phyloP scores from a whole-genome alignment of 1,140 invertebrate species.

The Catajapyx aquilonaris region DNA sequence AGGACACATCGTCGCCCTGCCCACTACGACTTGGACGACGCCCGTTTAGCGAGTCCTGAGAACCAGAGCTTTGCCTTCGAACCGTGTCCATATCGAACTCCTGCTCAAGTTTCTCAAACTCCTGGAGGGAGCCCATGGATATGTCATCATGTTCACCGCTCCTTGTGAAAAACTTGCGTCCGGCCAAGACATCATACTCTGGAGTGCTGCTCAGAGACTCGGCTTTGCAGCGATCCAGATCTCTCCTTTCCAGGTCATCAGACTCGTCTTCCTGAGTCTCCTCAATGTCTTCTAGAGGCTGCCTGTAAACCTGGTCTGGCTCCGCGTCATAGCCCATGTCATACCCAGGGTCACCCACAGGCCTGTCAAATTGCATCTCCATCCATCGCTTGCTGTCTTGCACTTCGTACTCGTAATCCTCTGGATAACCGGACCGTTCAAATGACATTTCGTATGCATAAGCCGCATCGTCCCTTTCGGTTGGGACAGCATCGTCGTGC shows the following conservation, averaged over 20 bases:
- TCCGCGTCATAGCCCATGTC: conserved; percentile 45
- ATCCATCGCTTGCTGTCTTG: conserved; percentile 69
- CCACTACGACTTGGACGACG: conserved; percentile 38
- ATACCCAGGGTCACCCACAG: conserved; percentile 39
- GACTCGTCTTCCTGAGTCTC: conserved; percentile 48
- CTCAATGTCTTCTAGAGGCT: conserved; percentile 70
- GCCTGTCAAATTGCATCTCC: conserved; percentile 58
- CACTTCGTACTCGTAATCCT: conserved; percentile 23
- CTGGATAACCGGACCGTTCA: conserved; percentile 12
- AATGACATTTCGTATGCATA: conserved; percentile 11
- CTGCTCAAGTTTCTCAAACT: conserved; percentile 78
- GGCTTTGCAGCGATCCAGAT: conserved; percentile 49
- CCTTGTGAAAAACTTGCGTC: conserved; percentile 51
- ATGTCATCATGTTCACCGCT: conserved; percentile 72
- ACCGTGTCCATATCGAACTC: conserved; percentile 33
- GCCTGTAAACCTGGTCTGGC: conserved; percentile 5
- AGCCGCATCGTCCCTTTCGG: conserved; percentile 24
- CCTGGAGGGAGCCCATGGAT: conserved; percentile 76
- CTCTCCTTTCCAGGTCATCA: conserved; percentile 62
- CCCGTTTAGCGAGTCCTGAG: conserved; percentile 27
- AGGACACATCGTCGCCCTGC: conserved; percentile 70
- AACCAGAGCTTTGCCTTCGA: conserved; percentile 12
- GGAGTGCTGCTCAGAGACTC: conserved; percentile 61
- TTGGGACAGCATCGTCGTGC: conserved; percentile 39
- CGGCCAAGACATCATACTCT: conserved; percentile 60